These are phyloP conservation scores for Brachypalpus laphriformis DNA, from an alignment of 2,888 invertebrate genomes.

Conservation along the genomic window DNA sequence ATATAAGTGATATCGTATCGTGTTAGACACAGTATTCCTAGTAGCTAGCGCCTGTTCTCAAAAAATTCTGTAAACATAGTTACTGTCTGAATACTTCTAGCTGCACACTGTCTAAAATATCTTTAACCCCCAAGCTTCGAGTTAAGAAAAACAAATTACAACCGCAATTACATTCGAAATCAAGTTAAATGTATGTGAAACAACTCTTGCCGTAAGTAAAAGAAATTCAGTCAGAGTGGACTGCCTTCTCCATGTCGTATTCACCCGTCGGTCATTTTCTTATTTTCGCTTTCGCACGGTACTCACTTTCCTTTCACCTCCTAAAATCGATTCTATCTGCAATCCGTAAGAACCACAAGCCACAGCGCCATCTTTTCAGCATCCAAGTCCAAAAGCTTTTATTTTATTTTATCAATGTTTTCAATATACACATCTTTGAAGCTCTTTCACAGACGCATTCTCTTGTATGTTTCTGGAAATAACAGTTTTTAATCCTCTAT, in stretches of 20 bases:
- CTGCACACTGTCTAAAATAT: no score
- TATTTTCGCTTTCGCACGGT: background rate
- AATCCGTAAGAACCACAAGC: slow-evolving; percentile 5
- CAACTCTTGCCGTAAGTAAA: no score
- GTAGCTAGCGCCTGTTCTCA: no score
- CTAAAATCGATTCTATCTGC: slow-evolving; percentile 12
- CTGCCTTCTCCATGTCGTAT: background rate
- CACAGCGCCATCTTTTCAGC: slow-evolving; percentile 16
- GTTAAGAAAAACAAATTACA: no score
- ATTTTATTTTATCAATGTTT: slow-evolving; percentile 9
- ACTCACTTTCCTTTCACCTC: background rate
- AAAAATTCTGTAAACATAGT: no score
- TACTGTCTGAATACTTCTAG: no score
- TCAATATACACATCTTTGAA: slow-evolving; percentile 19
- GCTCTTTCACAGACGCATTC: slow-evolving; percentile 6
- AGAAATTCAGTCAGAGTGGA: background rate
- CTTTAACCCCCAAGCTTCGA: no score
- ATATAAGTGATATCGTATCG: no score
- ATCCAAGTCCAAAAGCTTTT: background rate
- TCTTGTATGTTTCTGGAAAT: slow-evolving; percentile 25
- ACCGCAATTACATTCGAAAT: no score
- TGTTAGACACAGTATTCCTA: no score
- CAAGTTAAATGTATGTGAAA: no score
- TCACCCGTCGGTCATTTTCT: background rate
- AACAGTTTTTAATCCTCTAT: slow-evolving; percentile 48